A percentile compares a stretch with the other conserved stretches of the same genome.
Conservation (phyloP, 1,140 invertebrate genomes). For the Bacillus rossius region DNA sequence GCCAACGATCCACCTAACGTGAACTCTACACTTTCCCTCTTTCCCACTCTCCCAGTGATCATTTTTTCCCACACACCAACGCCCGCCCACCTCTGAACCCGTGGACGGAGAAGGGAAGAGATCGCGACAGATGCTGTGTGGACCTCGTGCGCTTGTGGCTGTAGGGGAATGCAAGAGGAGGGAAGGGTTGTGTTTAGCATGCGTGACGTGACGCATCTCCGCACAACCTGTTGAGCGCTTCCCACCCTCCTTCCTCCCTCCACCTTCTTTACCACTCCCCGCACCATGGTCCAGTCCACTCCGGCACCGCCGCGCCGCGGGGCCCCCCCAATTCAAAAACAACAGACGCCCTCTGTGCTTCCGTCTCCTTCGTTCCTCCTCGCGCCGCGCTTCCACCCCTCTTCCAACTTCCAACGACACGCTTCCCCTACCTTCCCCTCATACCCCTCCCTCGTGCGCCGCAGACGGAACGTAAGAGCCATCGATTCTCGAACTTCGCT, state of each 20-base stretch:
- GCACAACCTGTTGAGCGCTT: conserved; percentile 22
- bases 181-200: no score
- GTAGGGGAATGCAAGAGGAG: no score
- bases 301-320: conserved; percentile 15
- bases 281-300: neutral
- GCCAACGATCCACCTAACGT: no score
- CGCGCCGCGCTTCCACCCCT: neutral
- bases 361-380: neutral
- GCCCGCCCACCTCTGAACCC: no score
- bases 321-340: no score
- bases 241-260: conserved; percentile 21
- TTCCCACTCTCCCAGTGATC: no score
- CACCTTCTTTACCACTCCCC: conserved; percentile 20
- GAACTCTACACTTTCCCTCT: no score
- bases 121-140: no score
- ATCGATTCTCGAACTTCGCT: neutral
- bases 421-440: conserved; percentile 23
- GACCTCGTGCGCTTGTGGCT: no score
- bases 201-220: neutral
- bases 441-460: conserved; percentile 21
- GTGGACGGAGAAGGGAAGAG: no score
- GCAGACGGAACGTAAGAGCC: no score
- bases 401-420: conserved; percentile 16
- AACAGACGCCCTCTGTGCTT: neutral
- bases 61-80: no score